Evolutionary conservation across 2,113 vertebrate species (phyloP).

Genomic region (Rhynchopsitta pachyrhyncha): DNA sequence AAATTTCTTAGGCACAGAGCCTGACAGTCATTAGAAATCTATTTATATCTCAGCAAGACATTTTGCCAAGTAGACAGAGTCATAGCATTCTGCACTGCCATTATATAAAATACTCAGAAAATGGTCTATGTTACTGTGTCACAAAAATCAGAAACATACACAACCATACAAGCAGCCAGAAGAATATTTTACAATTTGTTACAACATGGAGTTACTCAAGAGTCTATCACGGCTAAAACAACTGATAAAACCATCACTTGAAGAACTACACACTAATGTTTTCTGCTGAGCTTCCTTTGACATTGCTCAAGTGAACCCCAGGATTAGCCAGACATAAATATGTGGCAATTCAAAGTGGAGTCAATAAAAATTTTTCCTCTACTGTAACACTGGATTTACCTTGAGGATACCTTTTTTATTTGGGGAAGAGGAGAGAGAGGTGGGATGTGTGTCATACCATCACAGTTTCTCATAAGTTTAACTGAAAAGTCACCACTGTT

Average conservation of each 20-base stretch:
- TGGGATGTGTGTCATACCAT: neutral
- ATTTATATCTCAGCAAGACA: conserved; percentile 81
- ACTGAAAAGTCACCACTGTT: neutral
- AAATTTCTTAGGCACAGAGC: conserved; percentile 75
- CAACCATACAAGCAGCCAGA: conserved; percentile 34
- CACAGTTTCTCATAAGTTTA: neutral
- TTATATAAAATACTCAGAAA: conserved; percentile 62
- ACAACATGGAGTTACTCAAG: neutral
- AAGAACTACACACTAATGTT: neutral
- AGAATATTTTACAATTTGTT: conserved; percentile 8
- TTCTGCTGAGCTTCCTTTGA: conserved; percentile 1
- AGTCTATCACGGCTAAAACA: conserved; percentile 1
- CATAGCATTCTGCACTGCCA: conserved; percentile 35
- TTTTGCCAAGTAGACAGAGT: conserved; percentile 66
- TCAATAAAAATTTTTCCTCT: neutral
- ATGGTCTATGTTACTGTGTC: conserved; percentile 49
- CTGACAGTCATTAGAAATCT: conserved; percentile 81
- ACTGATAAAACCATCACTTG: neutral
- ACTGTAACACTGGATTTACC: neutral
- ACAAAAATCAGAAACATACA: conserved; percentile 56
- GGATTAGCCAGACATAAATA: conserved; percentile 15
- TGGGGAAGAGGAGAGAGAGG: neutral
- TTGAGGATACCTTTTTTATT: neutral
- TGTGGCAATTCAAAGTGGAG: neutral
- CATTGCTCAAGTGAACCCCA: neutral